These are phyloP conservation scores for Drosophila sproati DNA, from an alignment of 1,140 invertebrate genomes.

Conservation along the genomic window DNA sequence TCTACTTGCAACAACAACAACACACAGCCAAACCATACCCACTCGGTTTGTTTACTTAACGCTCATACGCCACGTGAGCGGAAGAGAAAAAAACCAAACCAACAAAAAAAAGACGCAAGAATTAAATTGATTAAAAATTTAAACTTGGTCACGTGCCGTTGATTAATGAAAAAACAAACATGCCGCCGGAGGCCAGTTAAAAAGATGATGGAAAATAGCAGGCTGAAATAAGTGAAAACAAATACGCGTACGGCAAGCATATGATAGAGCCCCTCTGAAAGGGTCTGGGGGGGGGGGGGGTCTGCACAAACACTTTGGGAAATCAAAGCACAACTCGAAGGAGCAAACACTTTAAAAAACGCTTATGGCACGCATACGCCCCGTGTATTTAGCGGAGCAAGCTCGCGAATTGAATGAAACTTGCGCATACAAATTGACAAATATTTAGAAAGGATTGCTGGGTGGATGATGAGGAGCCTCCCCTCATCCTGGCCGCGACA, in stretches of 20 bases:
- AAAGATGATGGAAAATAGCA: conserved; percentile 57
- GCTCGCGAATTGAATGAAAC: conserved; percentile 70
- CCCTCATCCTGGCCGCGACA: conserved; percentile 50
- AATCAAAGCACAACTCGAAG: conserved; percentile 65
- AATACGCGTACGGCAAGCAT: conserved; percentile 42
- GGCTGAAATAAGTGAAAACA: conserved; percentile 69
- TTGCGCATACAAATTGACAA: conserved; percentile 82
- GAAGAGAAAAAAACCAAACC: background rate
- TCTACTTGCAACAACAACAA: conserved; percentile 17
- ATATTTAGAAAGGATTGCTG: conserved; percentile 79
- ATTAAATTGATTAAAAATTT: conserved; percentile 69
- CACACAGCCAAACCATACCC: background rate
- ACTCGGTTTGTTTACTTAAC: conserved; percentile 36
- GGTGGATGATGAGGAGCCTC: background rate
- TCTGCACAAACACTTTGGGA: conserved; percentile 24
- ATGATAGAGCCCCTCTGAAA: conserved; percentile 10
- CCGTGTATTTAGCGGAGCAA: conserved; percentile 43
- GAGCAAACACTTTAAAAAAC: conserved; percentile 77
- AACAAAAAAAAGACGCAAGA: conserved; percentile 11
- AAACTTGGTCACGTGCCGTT: conserved; percentile 78
- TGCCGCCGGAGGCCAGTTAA: conserved; percentile 34
- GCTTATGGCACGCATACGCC: conserved; percentile 80
- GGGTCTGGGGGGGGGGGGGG: background rate
- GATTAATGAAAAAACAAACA: conserved; percentile 69
- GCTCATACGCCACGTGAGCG: conserved; percentile 62